Base-by-base conservation (phyloP, 64 coral and sea anemone genomes). In the Dendronephthya gigantea region DNA sequence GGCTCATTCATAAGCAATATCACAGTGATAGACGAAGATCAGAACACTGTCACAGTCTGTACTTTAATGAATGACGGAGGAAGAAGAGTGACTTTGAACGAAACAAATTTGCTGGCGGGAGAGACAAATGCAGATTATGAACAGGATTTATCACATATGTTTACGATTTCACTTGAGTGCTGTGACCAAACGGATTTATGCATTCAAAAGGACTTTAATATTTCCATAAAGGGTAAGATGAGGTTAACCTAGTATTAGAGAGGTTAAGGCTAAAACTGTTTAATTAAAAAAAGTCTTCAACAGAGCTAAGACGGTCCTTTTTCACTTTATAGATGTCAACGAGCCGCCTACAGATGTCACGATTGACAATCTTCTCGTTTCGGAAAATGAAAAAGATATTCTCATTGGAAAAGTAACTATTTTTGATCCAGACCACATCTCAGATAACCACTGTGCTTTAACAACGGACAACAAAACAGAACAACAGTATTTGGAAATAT, bases 1-100 rank as follows among this genome's bases (percentile, higher is more conserved):
- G 72, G 12, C 7, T 79, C 72, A 34, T 34, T 79, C 1, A 39
- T 79, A 15, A 79, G 72, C 13, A 79, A 79, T 12, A 79, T 79
- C 17, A 79, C 72, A 39, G 36, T 79, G 72, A 79, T 79, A 33
- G 72, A 79, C 28, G 72, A 79, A 79, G 72, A 79, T 35, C 30
- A 79, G 8, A 79, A 79, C 28, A 79, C 72, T 29, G 10, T 79
- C 13, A 79, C 72, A 2, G 6, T 28, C 15, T 79, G 72, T 79
- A 39, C 7, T 35, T 39, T 79, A 36, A 8, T 34, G 34, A 6
- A 79, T 12, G 72, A 79, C 37, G 72, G 29, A 19, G 36, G 17
- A 34, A 1, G 29, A 6, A 79, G 32, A 19, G 36, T 79, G 0
- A 10, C 72, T 0, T 0, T 79, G 14, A 34, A 19, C 37, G 2